Percentiles rank a stretch among this genome's conserved stretches.
Evolutionary conservation across 2,113 vertebrate species (phyloP).

Genomic region (Petromus typicus): DNA sequence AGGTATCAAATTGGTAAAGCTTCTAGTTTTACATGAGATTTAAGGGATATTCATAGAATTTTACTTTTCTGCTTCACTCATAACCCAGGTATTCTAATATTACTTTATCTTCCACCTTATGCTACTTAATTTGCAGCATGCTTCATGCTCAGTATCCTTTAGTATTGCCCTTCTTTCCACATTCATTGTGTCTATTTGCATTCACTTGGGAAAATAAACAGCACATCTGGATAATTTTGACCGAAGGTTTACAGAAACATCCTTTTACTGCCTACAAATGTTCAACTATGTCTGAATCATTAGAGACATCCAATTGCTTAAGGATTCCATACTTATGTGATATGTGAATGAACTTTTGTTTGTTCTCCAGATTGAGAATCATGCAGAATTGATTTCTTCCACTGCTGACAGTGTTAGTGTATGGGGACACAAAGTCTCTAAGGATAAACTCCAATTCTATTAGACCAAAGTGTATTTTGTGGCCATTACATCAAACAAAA

Average conservation of each 20-base stretch:
- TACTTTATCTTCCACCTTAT: fast-evolving
- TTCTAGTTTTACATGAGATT: not conserved
- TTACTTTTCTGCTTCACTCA: not conserved
- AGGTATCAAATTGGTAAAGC: not conserved
- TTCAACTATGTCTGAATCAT: not conserved
- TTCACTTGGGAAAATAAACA: not conserved
- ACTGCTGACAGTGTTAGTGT: not conserved
- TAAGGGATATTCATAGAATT: not conserved
- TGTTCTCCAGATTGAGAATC: not conserved
- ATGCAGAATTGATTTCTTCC: slow-evolving; percentile 50
- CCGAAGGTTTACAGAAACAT: not conserved
- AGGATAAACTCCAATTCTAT: slow-evolving; percentile 21
- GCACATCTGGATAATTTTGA: not conserved
- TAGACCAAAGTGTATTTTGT: not conserved
- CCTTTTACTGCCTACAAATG: not conserved
- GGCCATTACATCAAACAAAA: not conserved
- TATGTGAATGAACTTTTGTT: not conserved
- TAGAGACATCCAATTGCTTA: not conserved
- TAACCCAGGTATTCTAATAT: not conserved
- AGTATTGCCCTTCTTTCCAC: not conserved
- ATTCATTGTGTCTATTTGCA: not conserved
- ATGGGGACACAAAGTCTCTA: not conserved
- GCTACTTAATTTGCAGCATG: not conserved
- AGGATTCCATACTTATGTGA: not conserved
- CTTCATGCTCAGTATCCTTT: not conserved